phyloP scores from a whole-genome alignment of 1,140 invertebrate species.

The Caenorhabditis elegans region WBcel235 BX284605.5:9332501-9333000 shows the following conservation, averaged over 20 bases:
- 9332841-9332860: constrained; percentile 55
- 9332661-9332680: no score
- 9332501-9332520: no score
- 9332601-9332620: no score
- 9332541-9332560: no score
- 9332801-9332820: constrained; percentile 62
- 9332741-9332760: constrained; percentile 33
- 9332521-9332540: no score
- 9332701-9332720: no score
- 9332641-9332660: no score
- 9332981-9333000: constrained; percentile 33
- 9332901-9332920: constrained; percentile 13
- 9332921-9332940: not conserved
- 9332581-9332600: no score
- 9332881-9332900: not conserved
- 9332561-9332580: no score
- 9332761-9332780: constrained; percentile 53
- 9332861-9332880: constrained; percentile 48
- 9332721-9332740: no score
- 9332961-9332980: not conserved
- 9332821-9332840: constrained; percentile 59
- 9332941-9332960: not conserved
- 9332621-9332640: no score
- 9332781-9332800: constrained; percentile 64
- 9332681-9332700: no score